Conservation (phyloP, 2,888 invertebrate species). For the Cataglyphis cursor region DNA sequence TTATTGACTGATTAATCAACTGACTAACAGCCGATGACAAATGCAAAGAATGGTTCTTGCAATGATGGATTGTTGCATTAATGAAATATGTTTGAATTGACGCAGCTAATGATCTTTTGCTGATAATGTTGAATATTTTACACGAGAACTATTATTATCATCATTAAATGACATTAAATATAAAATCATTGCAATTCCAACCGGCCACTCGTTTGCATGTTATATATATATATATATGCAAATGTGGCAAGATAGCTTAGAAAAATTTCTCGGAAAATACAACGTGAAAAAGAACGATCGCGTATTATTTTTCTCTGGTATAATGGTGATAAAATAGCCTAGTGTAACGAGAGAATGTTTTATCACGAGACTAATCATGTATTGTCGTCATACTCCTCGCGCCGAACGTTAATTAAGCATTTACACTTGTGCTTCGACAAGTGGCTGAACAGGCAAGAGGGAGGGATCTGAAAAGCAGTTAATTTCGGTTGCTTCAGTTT, state of each 20-base stretch:
- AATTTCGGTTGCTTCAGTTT: neutral
- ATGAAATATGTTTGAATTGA: neutral
- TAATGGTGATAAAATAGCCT: slow-evolving; percentile 57
- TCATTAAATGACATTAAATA: slow-evolving; percentile 53
- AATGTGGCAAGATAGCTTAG: slow-evolving; percentile 41
- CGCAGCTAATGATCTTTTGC: slow-evolving; percentile 3
- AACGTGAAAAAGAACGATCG: slow-evolving; percentile 11
- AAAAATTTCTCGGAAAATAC: neutral
- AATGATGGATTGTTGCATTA: neutral
- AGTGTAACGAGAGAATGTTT: slow-evolving; percentile 5
- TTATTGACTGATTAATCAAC: neutral
- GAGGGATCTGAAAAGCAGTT: neutral
- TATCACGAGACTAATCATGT: slow-evolving; percentile 17
- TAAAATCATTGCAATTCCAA: slow-evolving; percentile 66
- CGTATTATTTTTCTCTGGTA: slow-evolving; percentile 54
- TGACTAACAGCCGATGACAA: neutral
- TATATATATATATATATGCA: slow-evolving; percentile 37
- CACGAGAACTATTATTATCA: slow-evolving; percentile 3
- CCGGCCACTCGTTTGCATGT: slow-evolving; percentile 53
- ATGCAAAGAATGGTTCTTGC: neutral
- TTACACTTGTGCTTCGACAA: slow-evolving; percentile 40
- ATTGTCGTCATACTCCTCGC: slow-evolving; percentile 1
- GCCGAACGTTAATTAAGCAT: slow-evolving; percentile 29
- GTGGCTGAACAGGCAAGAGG: neutral
- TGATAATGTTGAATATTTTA: neutral